Evolutionary conservation across 2,113 vertebrate genomes (phyloP).

Genomic region (Pongo pygmaeus): DNA sequence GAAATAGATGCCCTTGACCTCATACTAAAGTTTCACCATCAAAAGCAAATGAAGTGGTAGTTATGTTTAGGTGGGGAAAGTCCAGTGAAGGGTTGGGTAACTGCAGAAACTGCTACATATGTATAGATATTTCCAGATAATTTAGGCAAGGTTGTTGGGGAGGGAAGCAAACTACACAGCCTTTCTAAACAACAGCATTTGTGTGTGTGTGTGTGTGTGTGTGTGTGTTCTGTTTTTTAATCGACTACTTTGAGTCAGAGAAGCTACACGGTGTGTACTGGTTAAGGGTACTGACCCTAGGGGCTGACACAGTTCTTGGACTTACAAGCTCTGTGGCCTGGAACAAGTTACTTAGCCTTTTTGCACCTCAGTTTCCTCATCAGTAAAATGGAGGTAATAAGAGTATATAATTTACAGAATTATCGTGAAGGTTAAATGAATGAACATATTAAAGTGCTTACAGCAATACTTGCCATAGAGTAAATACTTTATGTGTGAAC

Average conservation of each 20-base stretch:
- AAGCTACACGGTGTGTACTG: background rate
- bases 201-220: rapidly evolving
- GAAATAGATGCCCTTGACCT: background rate
- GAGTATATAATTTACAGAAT: background rate
- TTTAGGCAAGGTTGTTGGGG: no score
- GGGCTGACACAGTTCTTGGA: background rate
- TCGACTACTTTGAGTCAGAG: background rate
- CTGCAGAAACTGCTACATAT: background rate
- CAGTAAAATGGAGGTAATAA: background rate
- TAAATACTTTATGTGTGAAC: no score
- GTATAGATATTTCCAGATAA: background rate
- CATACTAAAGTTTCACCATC: background rate
- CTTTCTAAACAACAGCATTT: background rate
- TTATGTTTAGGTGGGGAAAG: background rate
- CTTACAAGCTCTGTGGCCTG: background rate
- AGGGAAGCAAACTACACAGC: background rate
- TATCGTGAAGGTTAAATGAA: background rate
- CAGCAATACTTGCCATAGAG: background rate
- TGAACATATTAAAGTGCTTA: background rate
- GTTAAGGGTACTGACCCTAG: background rate
- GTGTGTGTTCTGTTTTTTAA: background rate
- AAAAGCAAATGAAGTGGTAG: background rate
- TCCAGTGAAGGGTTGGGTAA: background rate
- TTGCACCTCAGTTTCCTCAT: background rate
- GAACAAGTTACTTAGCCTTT: background rate